These are phyloP conservation scores for Dallia pectoralis DNA, from an alignment of 2,797 vertebrate species.

Conservation along the genomic window DNA sequence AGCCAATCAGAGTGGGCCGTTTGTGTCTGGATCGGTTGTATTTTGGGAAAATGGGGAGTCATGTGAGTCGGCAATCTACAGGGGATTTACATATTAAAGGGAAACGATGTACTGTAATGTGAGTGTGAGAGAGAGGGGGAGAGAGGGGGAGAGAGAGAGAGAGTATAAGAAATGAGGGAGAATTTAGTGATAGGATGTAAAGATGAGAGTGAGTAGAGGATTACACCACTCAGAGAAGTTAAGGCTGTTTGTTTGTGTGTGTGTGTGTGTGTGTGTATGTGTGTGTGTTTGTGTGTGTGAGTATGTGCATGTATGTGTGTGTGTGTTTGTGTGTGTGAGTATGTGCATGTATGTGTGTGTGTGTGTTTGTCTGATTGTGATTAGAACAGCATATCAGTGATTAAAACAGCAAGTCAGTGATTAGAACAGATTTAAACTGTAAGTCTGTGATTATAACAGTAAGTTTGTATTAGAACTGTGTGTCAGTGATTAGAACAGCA, in stretches of 20 bases:
- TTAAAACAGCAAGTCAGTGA: too few species aligned
- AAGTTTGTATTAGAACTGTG: too few species aligned
- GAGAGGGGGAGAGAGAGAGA: conserved; percentile 83
- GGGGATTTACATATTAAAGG: background rate
- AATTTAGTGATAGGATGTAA: conserved; percentile 54
- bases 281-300: conserved; percentile 20
- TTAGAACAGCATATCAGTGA: too few species aligned
- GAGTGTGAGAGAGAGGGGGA: conserved; percentile 94
- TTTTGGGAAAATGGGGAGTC: too few species aligned
- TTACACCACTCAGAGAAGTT: conserved; percentile 62
- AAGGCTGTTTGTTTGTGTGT: conserved; percentile 43
- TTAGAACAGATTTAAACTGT: too few species aligned
- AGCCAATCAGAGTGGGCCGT: too few species aligned
- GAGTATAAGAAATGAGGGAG: conserved; percentile 58
- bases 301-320: conserved; percentile 2
- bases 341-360: conserved; percentile 50
- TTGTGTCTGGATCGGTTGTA: too few species aligned
- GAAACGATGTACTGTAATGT: conserved; percentile 76
- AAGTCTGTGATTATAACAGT: too few species aligned
- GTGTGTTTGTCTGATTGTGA: too few species aligned
- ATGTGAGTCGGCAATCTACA: background rate
- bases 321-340: background rate
- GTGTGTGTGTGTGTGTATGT: conserved; percentile 22
- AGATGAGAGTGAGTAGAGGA: conserved; percentile 61
- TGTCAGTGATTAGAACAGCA: too few species aligned